phyloP scores from a whole-genome alignment of 2,797 vertebrate genomes.

The Tachyglossus aculeatus region DNA sequence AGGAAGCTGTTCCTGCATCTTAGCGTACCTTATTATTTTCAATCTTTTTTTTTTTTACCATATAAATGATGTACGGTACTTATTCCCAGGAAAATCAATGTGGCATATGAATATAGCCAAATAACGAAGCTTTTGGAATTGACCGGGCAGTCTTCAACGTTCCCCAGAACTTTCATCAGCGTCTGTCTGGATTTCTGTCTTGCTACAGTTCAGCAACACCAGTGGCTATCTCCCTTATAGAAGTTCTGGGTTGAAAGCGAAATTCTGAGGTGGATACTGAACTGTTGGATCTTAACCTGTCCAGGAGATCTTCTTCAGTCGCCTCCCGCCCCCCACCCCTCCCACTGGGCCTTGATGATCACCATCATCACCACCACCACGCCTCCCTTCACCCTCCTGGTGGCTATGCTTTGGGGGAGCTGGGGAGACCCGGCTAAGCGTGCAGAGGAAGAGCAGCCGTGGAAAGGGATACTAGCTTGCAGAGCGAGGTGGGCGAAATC shows the following conservation, averaged over 20 bases:
- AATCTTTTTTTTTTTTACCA: neutral
- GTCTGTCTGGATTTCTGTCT: slow-evolving; percentile 4
- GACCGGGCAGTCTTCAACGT: slow-evolving; percentile 18
- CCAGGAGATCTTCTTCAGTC: slow-evolving; percentile 36
- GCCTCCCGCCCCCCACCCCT: slow-evolving; percentile 15
- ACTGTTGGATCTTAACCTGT: slow-evolving; percentile 36
- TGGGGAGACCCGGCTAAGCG: neutral
- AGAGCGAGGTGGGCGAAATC: too few species aligned
- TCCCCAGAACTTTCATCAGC: slow-evolving; percentile 36
- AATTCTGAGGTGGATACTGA: slow-evolving; percentile 20
- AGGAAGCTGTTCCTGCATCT: neutral
- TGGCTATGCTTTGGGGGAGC: neutral
- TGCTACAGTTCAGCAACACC: slow-evolving; percentile 43
- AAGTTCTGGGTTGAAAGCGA: slow-evolving; percentile 23
- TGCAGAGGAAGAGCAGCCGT: slow-evolving; percentile 10
- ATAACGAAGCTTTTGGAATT: neutral
- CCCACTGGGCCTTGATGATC: slow-evolving; percentile 22
- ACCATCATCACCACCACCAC: slow-evolving; percentile 61
- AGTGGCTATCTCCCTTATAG: slow-evolving; percentile 14
- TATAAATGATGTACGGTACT: neutral
- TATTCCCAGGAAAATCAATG: neutral
- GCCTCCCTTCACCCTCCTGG: slow-evolving; percentile 2
- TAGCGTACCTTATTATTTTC: neutral
- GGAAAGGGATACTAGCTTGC: slow-evolving; percentile 41
- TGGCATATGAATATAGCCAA: neutral